Evolutionary conservation across 2,888 invertebrate species (phyloP).

Genomic region (Archips crataeganus): DNA sequence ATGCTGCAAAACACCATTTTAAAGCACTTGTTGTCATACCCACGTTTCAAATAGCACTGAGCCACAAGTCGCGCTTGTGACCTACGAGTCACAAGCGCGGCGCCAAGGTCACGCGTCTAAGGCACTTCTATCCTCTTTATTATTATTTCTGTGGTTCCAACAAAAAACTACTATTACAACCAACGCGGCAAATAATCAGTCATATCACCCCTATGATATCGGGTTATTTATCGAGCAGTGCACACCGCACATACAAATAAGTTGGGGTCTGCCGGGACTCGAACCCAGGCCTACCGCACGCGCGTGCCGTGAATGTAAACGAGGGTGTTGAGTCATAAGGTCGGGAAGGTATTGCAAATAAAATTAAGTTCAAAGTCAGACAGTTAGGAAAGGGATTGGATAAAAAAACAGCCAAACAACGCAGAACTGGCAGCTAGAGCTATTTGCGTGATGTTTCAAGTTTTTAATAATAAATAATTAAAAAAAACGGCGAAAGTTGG

Average conservation of each 20-base stretch:
- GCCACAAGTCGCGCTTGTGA: no score
- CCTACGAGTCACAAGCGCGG: no score
- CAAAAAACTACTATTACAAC: background rate
- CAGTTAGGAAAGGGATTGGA: background rate
- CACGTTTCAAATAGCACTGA: no score
- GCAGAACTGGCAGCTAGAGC: no score
- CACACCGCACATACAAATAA: slow-evolving; percentile 29
- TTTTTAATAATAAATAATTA: no score
- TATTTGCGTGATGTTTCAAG: no score
- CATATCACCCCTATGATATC: slow-evolving; percentile 29
- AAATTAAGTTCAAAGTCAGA: slow-evolving; percentile 37
- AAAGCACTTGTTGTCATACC: no score
- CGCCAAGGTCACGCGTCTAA: no score
- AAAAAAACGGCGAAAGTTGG: no score
- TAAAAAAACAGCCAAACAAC: background rate
- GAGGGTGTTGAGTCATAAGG: slow-evolving; percentile 34
- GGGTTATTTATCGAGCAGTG: slow-evolving; percentile 30
- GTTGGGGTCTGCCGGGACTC: slow-evolving; percentile 48
- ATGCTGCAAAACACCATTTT: no score
- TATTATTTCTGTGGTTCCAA: no score
- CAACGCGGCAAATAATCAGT: slow-evolving; percentile 33
- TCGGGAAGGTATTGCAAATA: slow-evolving; percentile 24
- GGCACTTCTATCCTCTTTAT: no score
- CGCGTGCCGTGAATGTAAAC: slow-evolving; percentile 60
- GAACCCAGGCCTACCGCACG: slow-evolving; percentile 68